These are phyloP conservation scores for Thunnus maccoyii DNA, from an alignment of 2,113 vertebrate species.

Conservation along the genomic window DNA sequence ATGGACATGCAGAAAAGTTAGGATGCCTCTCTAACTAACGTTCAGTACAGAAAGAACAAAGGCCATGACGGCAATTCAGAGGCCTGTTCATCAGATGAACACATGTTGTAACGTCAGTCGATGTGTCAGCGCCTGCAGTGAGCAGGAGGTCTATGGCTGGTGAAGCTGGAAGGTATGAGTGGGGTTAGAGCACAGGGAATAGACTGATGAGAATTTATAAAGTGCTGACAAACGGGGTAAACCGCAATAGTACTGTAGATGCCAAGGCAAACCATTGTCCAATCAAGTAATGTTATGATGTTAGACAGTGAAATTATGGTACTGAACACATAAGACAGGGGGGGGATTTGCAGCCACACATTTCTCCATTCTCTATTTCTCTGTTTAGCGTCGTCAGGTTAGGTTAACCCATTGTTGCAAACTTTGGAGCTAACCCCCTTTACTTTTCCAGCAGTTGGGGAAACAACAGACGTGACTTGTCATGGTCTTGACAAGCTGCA, in stretches of 20 bases:
- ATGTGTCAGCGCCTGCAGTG: background rate
- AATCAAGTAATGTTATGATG: background rate
- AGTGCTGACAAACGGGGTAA: slow-evolving; percentile 6
- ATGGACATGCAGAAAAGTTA: background rate
- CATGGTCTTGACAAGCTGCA: too few relatives aligned
- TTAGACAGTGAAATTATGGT: too few relatives aligned
- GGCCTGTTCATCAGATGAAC: background rate
- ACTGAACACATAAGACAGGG: too few relatives aligned
- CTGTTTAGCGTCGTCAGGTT: too few relatives aligned
- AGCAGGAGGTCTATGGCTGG: background rate
- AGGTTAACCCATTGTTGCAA: too few relatives aligned
- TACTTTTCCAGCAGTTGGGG: too few relatives aligned
- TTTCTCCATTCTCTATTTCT: too few relatives aligned
- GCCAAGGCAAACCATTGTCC: slow-evolving; percentile 7
- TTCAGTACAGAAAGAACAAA: slow-evolving; percentile 27
- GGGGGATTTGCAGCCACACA: too few relatives aligned
- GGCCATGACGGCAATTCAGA: background rate
- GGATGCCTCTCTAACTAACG: slow-evolving; percentile 33
- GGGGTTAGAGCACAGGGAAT: background rate
- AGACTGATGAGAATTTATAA: slow-evolving; percentile 4
- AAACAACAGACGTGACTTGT: too few relatives aligned
- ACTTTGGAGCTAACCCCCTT: too few relatives aligned
- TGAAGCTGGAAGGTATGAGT: background rate
- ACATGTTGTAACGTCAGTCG: background rate
- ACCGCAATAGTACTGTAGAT: background rate